Base-by-base conservation (phyloP, 2,888 invertebrate species). In the Proisotoma minuta region DNA sequence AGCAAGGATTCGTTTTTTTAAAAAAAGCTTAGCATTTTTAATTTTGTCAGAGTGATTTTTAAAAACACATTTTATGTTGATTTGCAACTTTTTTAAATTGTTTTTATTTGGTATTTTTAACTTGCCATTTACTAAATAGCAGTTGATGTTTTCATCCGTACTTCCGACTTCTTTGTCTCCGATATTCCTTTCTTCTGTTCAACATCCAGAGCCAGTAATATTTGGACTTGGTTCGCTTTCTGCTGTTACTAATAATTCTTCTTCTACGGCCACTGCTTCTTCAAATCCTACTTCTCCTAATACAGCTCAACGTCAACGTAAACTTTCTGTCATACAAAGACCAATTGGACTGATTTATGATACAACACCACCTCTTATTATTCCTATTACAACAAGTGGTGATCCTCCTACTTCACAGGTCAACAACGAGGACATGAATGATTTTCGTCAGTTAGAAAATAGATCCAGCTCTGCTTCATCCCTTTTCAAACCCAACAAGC, bases 251-350 rank as follows among this genome's bases (percentile, higher is more conserved):
- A 15, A 34, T 34, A 34, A 34, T 34, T 8, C 34, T 34, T 8
- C 8, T 10, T 34, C 8, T 10, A 10, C 34, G 34, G 34, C 8
- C 8, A 10, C 34, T 15, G 34, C 8, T 15, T 15, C 34, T 10
- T 34, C 34, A 34, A 34, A 15, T 10, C 34, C 8, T 34, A 34
- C 34, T 34, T 34, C 34, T 34, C 34, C 34, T 10, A 15, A 8
- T 10, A 15, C 34, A 57, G 51, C 15, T 4, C 60, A 52, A 18
- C 61, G 65, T 8, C 51, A 62, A 26, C 62, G 65, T 15, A 65
- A 65, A 52, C 56, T 65, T 49, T 65, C 65, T 23, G 62, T 65
- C 23, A 65, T 62, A 20, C 29, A 61, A 26, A 59, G 43, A 5
- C 43, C 49, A 5, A 3, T 5, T 10, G 15, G 15, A 34, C 34